Evolutionary conservation across 2,113 vertebrate species (phyloP).

Genomic region (Erythrolamprus reginae): DNA sequence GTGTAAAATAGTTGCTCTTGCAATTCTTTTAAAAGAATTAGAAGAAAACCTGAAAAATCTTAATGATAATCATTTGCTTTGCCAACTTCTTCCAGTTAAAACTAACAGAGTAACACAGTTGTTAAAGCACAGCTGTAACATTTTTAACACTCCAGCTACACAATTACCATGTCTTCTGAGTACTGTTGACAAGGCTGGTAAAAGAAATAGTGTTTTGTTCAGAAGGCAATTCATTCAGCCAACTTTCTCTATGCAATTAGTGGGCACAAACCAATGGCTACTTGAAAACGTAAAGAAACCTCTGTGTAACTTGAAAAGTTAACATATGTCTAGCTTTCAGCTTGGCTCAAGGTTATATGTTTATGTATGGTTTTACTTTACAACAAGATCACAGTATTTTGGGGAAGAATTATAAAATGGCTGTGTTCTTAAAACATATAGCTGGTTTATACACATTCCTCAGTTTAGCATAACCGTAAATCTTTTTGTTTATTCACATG

Average conservation of each 20-base stretch:
- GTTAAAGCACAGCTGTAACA: neutral
- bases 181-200: conserved; percentile 24
- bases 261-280: neutral
- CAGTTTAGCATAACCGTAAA: neutral
- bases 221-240: conserved; percentile 25
- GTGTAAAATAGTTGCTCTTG: conserved; percentile 35
- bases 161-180: conserved; percentile 36
- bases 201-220: conserved; percentile 41
- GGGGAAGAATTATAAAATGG: neutral
- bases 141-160: conserved; percentile 41
- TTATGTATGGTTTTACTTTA: neutral
- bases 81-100: conserved; percentile 30
- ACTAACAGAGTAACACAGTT: neutral
- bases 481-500: neutral
- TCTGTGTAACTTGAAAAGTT: conserved; percentile 20
- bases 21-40: conserved; percentile 36
- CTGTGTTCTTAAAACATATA: neutral
- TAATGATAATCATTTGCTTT: conserved; percentile 38
- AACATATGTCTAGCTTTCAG: neutral
- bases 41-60: conserved; percentile 47
- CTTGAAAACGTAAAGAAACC: conserved; percentile 10
- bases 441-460: neutral
- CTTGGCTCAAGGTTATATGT: neutral
- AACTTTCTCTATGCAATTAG: conserved; percentile 15
- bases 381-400: neutral